Evolutionary conservation across 2,888 invertebrate genomes (phyloP).

Genomic region (Pseudococcus viburni): DNA sequence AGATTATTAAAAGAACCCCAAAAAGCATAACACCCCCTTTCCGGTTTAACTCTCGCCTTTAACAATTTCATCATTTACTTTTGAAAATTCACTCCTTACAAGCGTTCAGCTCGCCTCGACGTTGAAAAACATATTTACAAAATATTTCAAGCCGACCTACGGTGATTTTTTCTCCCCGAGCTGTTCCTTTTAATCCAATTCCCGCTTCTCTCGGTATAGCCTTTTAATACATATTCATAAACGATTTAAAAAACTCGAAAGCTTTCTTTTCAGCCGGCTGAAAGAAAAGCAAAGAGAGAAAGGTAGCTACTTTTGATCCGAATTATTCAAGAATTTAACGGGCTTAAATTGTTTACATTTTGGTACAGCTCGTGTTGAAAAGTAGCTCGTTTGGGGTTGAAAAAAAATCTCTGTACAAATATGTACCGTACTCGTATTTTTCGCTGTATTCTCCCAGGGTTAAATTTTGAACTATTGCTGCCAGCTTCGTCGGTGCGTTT

Average conservation of each 20-base stretch:
- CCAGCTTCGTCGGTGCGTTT: too few species aligned
- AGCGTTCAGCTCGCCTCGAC: too few species aligned
- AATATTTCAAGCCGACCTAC: background rate
- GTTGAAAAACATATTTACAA: too few species aligned
- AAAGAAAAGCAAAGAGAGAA: background rate
- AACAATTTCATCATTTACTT: too few species aligned
- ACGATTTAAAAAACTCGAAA: background rate
- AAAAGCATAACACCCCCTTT: too few species aligned
- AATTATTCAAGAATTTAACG: background rate
- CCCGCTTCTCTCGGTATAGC: background rate
- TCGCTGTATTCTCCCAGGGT: too few species aligned
- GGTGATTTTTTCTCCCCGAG: background rate
- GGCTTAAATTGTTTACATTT: slow-evolving; percentile 22
- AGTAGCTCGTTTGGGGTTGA: background rate
- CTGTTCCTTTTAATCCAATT: background rate
- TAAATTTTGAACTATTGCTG: too few species aligned
- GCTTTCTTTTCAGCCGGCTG: background rate
- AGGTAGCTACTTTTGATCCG: background rate
- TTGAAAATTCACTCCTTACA: too few species aligned
- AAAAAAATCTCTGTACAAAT: background rate
- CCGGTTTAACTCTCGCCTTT: too few species aligned
- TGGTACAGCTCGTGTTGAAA: background rate
- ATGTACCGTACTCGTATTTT: background rate
- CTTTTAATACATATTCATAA: slow-evolving; percentile 13
- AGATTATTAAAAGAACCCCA: too few species aligned